phyloP scores from a whole-genome alignment of 2,888 invertebrate genomes.

The Aradus depressus region DNA sequence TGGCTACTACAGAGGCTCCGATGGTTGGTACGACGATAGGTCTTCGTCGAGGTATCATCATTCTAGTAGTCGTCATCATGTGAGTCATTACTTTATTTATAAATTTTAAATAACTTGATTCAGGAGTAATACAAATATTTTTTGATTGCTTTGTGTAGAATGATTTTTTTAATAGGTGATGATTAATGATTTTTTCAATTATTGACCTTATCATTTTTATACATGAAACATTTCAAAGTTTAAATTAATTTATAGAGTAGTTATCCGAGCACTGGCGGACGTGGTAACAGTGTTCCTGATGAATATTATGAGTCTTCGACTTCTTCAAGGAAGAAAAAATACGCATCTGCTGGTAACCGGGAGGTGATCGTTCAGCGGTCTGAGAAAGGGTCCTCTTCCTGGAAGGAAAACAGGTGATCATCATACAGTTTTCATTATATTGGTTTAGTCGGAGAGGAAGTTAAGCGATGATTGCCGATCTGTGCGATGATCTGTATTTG shows the following conservation, averaged over 20 bases:
- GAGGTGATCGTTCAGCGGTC: conserved; percentile 67
- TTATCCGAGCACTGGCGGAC: conserved; percentile 8
- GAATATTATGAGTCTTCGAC: conserved; percentile 23
- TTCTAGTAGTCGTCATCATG: conserved; percentile 17
- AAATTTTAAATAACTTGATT: not conserved
- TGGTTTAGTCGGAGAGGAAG: no score
- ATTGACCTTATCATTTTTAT: not conserved
- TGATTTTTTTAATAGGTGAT: not conserved
- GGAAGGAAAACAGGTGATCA: conserved; percentile 16
- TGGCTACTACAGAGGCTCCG: conserved; percentile 15
- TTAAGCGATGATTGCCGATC: no score
- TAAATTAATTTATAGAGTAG: conserved; percentile 2
- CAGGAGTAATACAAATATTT: not conserved
- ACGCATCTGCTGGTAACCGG: conserved; percentile 50
- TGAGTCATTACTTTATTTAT: not conserved
- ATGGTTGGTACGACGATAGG: conserved; percentile 22
- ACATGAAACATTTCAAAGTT: not conserved
- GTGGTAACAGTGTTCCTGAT: conserved; percentile 20
- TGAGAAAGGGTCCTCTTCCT: conserved; percentile 28
- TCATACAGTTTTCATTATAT: no score
- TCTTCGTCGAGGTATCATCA: conserved; percentile 14
- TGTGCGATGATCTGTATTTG: no score
- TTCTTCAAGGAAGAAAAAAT: conserved; percentile 22
- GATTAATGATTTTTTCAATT: not conserved
- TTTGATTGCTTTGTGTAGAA: not conserved